phyloP scores from a whole-genome alignment of 2,113 vertebrate species.

The Camelus dromedarius region DNA sequence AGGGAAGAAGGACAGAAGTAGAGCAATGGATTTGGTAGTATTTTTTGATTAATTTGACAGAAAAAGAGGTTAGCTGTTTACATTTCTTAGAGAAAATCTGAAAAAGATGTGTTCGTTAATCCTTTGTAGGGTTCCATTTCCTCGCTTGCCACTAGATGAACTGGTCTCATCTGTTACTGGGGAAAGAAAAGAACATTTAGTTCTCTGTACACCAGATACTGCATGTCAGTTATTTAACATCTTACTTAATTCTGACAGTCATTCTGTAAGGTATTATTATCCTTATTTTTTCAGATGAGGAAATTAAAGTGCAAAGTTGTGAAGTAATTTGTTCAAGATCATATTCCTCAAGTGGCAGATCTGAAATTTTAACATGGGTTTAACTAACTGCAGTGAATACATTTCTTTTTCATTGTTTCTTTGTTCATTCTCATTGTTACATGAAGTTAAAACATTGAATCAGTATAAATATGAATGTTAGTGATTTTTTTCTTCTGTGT shows the following conservation, averaged over 20 bases:
- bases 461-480: background rate
- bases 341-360: constrained; percentile 37
- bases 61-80: background rate
- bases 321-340: constrained; percentile 57
- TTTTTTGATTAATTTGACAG: background rate
- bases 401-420: too few species aligned
- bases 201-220: background rate
- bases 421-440: background rate
- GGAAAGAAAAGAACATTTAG: constrained; percentile 35
- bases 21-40: background rate
- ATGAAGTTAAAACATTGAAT: background rate
- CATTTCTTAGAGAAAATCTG: constrained; percentile 11
- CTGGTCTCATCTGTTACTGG: background rate
- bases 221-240: background rate
- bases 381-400: background rate
- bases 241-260: constrained; percentile 8
- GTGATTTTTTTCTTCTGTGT: constrained; percentile 26
- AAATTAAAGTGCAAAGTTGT: constrained; percentile 33
- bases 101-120: background rate
- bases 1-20: background rate
- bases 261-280: constrained; percentile 29
- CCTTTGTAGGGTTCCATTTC: background rate
- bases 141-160: background rate
- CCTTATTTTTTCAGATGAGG: constrained; percentile 32
- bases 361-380: background rate